Evolutionary conservation across 2,888 invertebrate species (phyloP), one percentile per base, ranked within the genome.

Genomic region (Eupeodes luniger): DNA sequence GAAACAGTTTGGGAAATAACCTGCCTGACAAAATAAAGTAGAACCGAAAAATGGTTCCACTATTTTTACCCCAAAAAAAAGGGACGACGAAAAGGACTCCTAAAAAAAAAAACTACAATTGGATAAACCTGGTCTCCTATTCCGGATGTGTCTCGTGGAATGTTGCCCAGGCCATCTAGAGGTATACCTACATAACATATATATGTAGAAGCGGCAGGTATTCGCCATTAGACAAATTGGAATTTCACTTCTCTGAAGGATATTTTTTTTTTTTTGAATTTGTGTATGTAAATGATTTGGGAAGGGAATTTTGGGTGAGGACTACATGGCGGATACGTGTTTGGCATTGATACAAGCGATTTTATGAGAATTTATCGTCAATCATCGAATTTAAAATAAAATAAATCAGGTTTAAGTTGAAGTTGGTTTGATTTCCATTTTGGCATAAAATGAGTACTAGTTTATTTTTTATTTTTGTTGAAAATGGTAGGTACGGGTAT

Each of bases 141-240:
- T 51, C 27, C 57, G 44, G 10, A 66, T 66, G 76, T 70, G 64
- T 81, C 64, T 51, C n/a, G 36, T 57, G 61, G 27, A 61, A 57
- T 69, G 16, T 40, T 12, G n/a, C 47, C 27, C 72, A 27, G 27
- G 12, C 47, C n/a, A 34, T 11, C 67, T 53, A 59, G 47, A 11
- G 12, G 1, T 47, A 40, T 9, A 40, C 40, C 47, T 7, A 19
- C 19, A 19, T 9, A 11, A 40, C 40, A 12, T 7, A 19, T 1
- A 19, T 9, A 11, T 47, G 36, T 70, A 16, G 61, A 57, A 87
- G 84, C 61, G 66, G 36, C 79, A 87, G 75, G 79, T 77, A 83
- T 87, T 87, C 84, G 75, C 83, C 70, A 79, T 83, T 83, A 86
- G 76, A 70, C 70, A 83, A 83, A 86, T 86, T 86, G 83, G 76